Base-by-base conservation (phyloP, 2,113 vertebrate species). In the Lampris incognitus region DNA sequence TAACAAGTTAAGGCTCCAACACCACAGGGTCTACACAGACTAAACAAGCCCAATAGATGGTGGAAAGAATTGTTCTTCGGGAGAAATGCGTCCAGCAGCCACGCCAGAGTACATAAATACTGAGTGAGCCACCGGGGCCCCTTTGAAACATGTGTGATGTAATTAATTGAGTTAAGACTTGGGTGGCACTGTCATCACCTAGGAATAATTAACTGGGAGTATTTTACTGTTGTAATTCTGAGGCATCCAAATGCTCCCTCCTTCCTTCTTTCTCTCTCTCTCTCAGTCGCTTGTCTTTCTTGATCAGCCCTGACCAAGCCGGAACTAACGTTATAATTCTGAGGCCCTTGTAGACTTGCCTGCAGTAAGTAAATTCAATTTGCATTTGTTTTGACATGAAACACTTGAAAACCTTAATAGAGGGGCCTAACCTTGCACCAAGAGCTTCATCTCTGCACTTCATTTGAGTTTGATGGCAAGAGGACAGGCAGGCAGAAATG, bases 11-110 rank as follows among this genome's bases (percentile, higher is more conserved):
- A 92, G 92, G 88, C 94, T 94, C 93, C 87, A 89, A 82, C 92
- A 90, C 88, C 83, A 91, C 91, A 92, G 93, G 92, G 87, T 94
- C 90, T 85, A 87, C 92, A 94, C 94, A 98, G 95, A 97, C 95
- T 97, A 96, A 98, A 97, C 96, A 97, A 94, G 91, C 91, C 92
- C 91, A 91, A 90, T 92, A 81, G 91, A 95, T 87, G 90, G 91
- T 92, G 92, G 93, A 94, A 94, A 93, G 88, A 92, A 93, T 92
- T 89, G 93, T 94, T 94, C 88, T 91, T 89, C 75, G 84, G 93
- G 93, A 91, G 91, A 94, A 93, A 92, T 44, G 70, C 74, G 13
- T 87, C 81, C 75, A 85, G 88, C 82, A 82, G 83, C 79, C 78
- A 89, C 85, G 94, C 88, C 92, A 92, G 93, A 95, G 94, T 93